A percentile compares a stretch with the other conserved stretches of the same genome.
phyloP scores from a whole-genome alignment of 2,797 vertebrate species.

The Microctenopoma steveboyesi region DNA sequence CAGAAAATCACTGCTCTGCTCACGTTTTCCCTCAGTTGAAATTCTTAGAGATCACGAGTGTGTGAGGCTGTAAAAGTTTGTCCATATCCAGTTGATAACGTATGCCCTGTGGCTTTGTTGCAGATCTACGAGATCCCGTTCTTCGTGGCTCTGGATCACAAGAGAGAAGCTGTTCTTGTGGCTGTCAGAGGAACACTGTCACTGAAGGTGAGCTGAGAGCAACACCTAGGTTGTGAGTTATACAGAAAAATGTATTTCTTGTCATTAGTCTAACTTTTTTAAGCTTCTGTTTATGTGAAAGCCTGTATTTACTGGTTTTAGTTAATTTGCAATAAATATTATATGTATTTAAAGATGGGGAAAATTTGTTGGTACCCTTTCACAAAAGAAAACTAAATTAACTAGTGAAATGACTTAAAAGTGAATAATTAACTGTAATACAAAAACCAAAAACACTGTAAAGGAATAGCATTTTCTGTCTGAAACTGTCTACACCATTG shows the following conservation, averaged over 20 bases:
- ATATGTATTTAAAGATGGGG: too few species aligned
- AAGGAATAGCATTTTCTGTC: too few species aligned
- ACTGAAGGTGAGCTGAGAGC: conserved; percentile 84
- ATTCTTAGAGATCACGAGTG: neutral
- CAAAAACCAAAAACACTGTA: too few species aligned
- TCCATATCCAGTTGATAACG: neutral
- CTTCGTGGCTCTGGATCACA: conserved; percentile 94
- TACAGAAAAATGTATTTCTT: neutral
- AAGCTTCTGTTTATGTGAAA: too few species aligned
- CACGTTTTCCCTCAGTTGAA: too few species aligned
- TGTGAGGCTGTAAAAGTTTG: neutral
- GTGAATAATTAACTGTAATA: too few species aligned
- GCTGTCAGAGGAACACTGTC: conserved; percentile 96
- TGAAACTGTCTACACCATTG: too few species aligned
- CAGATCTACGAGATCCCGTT: conserved; percentile 99
- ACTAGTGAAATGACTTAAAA: too few species aligned
- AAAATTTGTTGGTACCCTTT: too few species aligned
- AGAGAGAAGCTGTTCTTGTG: conserved; percentile 92
- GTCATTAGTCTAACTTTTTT: neutral
- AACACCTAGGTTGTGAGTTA: neutral
- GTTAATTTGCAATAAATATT: too few species aligned
- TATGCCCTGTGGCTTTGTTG: conserved; percentile 14
- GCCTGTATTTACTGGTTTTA: too few species aligned
- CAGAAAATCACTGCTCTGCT: neutral
- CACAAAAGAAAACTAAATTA: too few species aligned